phyloP scores from a whole-genome alignment of 2,113 vertebrate species.

The Buteo buteo region DNA sequence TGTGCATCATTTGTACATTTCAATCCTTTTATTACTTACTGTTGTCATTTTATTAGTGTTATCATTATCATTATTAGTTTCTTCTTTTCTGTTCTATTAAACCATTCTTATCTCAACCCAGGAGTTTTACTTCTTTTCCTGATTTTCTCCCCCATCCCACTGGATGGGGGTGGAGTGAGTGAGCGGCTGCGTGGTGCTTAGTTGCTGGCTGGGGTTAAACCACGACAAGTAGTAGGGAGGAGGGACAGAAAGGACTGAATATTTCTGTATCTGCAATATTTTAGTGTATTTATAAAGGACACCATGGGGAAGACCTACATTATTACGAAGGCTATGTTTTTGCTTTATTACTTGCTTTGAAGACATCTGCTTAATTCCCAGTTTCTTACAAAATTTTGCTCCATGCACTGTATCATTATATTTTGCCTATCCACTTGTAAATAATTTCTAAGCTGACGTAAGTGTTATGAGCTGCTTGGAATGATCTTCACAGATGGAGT shows the following conservation, averaged over 20 bases:
- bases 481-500: background rate
- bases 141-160: too few species aligned
- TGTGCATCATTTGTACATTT: too few species aligned
- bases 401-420: background rate
- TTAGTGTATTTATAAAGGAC: background rate
- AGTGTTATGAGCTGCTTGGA: background rate
- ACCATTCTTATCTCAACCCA: too few species aligned
- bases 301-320: background rate
- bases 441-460: background rate
- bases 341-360: background rate
- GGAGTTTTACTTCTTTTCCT: too few species aligned
- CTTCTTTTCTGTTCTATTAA: too few species aligned
- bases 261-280: background rate
- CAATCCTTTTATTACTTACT: too few species aligned
- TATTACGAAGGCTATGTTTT: background rate
- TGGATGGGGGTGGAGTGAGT: too few species aligned
- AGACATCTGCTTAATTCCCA: background rate
- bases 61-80: too few species aligned
- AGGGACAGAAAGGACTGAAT: background rate
- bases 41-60: too few species aligned
- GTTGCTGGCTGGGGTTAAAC: too few species aligned
- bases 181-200: too few species aligned
- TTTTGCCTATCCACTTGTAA: background rate
- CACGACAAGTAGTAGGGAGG: background rate
- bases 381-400: background rate